phyloP scores from a whole-genome alignment of 2,797 vertebrate species.

The Hafferia zeledoni region DNA sequence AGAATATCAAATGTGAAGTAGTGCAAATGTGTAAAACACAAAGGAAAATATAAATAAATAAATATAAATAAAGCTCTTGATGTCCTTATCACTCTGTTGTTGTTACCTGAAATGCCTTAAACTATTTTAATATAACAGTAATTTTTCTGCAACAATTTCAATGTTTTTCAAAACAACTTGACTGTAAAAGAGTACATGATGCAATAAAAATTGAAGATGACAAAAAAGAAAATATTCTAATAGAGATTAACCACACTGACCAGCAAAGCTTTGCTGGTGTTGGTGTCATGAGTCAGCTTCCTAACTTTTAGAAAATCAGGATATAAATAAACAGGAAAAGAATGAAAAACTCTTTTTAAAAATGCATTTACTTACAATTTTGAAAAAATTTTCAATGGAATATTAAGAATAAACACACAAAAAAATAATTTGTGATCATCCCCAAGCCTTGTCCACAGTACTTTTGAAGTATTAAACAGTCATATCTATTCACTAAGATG shows the following conservation, averaged over 20 bases:
- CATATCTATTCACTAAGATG: neutral
- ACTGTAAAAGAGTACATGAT: neutral
- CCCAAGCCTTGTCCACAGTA: accelerated
- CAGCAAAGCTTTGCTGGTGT: neutral
- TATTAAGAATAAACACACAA: neutral
- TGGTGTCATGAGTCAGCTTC: neutral
- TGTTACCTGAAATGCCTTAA: neutral
- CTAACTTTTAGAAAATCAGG: neutral
- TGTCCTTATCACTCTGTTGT: neutral
- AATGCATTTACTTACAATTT: neutral
- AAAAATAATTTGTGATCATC: neutral
- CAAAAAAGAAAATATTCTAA: neutral
- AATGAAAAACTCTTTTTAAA: neutral
- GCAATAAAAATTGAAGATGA: neutral
- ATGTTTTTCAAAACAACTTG: neutral
- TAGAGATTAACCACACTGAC: neutral
- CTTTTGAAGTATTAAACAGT: neutral
- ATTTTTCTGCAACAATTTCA: neutral
- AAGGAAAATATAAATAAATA: neutral
- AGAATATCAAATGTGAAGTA: neutral
- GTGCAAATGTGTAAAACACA: neutral
- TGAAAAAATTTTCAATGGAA: neutral
- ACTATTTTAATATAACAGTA: neutral
- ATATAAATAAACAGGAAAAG: neutral
- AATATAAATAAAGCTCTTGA: neutral